Evolutionary conservation across 2,113 vertebrate genomes (phyloP).

Genomic region (Anoura caudifer): DNA sequence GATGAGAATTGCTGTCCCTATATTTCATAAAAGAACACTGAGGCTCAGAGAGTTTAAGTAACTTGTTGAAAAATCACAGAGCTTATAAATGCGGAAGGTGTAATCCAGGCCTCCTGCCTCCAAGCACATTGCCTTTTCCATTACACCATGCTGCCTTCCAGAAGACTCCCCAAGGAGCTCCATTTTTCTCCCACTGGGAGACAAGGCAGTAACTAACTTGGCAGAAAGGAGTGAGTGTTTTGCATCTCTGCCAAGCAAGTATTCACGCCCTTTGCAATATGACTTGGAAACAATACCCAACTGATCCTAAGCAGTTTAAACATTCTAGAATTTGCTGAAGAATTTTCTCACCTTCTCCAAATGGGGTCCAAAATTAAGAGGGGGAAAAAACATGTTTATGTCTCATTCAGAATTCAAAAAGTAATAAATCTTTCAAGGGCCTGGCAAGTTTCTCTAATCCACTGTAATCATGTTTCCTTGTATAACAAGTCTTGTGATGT

Average conservation of each 20-base stretch:
- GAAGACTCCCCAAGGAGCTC: conserved; percentile 49
- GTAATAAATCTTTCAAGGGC: conserved; percentile 78
- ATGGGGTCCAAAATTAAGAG: conserved; percentile 67
- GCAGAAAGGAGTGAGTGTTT: conserved; percentile 49
- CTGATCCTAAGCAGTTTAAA: conserved; percentile 5
- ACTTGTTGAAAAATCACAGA: background rate
- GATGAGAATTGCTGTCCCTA: background rate
- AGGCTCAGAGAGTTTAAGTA: background rate
- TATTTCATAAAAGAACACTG: background rate
- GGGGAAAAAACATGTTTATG: conserved; percentile 55
- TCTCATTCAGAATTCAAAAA: conserved; percentile 72
- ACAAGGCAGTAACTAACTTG: conserved; percentile 50
- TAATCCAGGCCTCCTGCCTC: background rate
- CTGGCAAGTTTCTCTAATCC: conserved; percentile 73
- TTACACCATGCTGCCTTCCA: conserved; percentile 24
- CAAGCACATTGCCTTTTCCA: conserved; percentile 30
- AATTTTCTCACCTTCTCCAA: conserved; percentile 58
- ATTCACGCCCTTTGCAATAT: background rate
- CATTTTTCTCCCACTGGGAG: conserved; percentile 50
- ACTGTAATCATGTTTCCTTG: conserved; percentile 70
- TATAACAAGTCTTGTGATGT: conserved; percentile 77
- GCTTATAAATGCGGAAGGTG: background rate
- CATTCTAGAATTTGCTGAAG: conserved; percentile 60
- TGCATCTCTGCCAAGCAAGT: conserved; percentile 47
- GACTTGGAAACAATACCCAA: conserved; percentile 5